Percentiles rank a stretch among this genome's conserved stretches.
Evolutionary conservation across 1,140 invertebrate genomes (phyloP).

Genomic region (Pseudomyrmex gracilis): DNA sequence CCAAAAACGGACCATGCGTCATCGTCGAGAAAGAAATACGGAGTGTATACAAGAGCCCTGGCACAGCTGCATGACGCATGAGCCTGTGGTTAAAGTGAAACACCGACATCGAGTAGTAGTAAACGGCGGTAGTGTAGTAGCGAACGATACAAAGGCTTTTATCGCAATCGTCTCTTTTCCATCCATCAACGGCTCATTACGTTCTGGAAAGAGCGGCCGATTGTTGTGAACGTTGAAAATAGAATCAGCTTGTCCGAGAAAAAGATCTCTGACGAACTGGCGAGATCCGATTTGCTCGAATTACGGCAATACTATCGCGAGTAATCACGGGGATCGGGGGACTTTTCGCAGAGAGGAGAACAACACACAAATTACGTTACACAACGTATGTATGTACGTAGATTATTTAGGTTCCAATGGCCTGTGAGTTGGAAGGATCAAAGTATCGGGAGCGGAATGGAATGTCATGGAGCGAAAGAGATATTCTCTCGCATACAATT

Average conservation of each 20-base stretch:
- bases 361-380: constrained; percentile 45
- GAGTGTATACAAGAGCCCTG: background rate
- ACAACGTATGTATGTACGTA: constrained; percentile 19
- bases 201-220: constrained; percentile 13
- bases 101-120: constrained; percentile 20
- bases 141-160: background rate
- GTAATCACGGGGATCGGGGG: constrained; percentile 5
- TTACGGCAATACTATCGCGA: constrained; percentile 1
- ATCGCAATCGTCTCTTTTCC: background rate
- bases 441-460: constrained; percentile 4
- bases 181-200: constrained; percentile 10
- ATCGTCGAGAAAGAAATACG: constrained; percentile 59
- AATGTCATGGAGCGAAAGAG: constrained; percentile 7
- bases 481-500: constrained; percentile 17
- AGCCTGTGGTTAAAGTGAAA: constrained; percentile 16
- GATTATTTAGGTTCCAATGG: constrained; percentile 41
- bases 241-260: constrained; percentile 40
- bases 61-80: constrained; percentile 31
- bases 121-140: constrained; percentile 3
- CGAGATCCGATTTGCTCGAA: constrained; percentile 60
- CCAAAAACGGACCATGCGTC: constrained; percentile 75
- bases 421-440: background rate
- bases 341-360: constrained; percentile 2
- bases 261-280: constrained; percentile 44
- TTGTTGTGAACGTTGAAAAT: constrained; percentile 60